Conservation (phyloP, 1,140 invertebrate genomes). For the Littorina saxatilis region DNA sequence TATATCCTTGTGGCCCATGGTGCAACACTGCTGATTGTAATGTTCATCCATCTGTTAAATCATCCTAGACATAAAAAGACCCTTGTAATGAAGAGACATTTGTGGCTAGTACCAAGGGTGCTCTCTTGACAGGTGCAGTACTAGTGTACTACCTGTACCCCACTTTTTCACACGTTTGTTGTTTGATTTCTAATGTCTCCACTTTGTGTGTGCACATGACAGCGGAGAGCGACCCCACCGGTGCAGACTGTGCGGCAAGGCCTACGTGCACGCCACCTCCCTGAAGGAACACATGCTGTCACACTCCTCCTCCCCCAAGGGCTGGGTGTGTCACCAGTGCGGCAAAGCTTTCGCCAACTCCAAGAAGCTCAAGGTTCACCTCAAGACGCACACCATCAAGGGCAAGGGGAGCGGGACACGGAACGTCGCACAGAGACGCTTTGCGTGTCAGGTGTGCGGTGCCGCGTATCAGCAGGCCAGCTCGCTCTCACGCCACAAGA, state of each 20-base stretch:
- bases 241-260: slow-evolving; percentile 1
- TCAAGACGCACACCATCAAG: background rate
- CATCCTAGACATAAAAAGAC: too few species aligned
- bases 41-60: too few species aligned
- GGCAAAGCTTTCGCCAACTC: slow-evolving; percentile 12
- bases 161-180: too few species aligned
- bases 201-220: too few species aligned
- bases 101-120: too few species aligned
- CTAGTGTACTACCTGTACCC: too few species aligned
- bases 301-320: background rate
- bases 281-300: slow-evolving; percentile 21
- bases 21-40: too few species aligned
- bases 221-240: slow-evolving; percentile 5
- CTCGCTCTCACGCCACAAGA: slow-evolving; percentile 8
- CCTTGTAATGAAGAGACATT: too few species aligned
- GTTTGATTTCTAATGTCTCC: too few species aligned
- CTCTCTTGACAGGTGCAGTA: too few species aligned
- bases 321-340: slow-evolving; percentile 11
- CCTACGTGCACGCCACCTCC: slow-evolving; percentile 20
- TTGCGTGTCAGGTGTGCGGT: background rate
- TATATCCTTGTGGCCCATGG: too few species aligned
- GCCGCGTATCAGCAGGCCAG: slow-evolving; percentile 4
- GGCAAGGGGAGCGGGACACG: background rate
- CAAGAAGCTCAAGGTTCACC: slow-evolving; percentile 16
- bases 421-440: background rate